Percentiles rank a stretch among this genome's conserved stretches.
Evolutionary conservation across 2,797 vertebrate genomes (phyloP).

Genomic region (Periophthalmus magnuspinnatus): DNA sequence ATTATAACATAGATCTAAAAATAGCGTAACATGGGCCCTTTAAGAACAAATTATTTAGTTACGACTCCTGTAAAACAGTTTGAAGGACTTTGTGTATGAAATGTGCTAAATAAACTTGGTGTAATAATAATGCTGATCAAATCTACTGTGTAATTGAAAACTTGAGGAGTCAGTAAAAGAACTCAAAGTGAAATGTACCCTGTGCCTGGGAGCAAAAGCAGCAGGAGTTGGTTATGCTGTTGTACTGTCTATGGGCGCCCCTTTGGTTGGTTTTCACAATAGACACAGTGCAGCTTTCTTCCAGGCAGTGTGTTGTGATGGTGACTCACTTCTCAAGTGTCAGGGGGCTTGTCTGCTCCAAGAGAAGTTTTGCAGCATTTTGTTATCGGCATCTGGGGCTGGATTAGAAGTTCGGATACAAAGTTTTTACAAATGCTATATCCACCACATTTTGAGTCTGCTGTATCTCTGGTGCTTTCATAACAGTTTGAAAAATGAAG

Average conservation of each 20-base stretch:
- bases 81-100: too few species aligned
- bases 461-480: background rate
- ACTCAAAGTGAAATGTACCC: background rate
- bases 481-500: too few species aligned
- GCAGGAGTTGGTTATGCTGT: background rate
- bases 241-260: background rate
- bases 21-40: too few species aligned
- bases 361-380: background rate
- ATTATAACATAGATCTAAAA: too few species aligned
- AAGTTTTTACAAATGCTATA: background rate
- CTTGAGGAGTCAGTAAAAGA: background rate
- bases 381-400: background rate
- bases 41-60: too few species aligned
- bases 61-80: too few species aligned
- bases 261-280: background rate
- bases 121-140: too few species aligned
- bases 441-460: background rate
- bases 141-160: too few species aligned
- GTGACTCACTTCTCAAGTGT: constrained; percentile 12
- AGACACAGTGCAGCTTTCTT: background rate
- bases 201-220: too few species aligned
- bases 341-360: background rate
- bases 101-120: too few species aligned
- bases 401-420: constrained; percentile 2
- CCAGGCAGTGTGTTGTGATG: background rate